phyloP scores from a whole-genome alignment of 2,113 vertebrate species.

The Canis aureus region DNA sequence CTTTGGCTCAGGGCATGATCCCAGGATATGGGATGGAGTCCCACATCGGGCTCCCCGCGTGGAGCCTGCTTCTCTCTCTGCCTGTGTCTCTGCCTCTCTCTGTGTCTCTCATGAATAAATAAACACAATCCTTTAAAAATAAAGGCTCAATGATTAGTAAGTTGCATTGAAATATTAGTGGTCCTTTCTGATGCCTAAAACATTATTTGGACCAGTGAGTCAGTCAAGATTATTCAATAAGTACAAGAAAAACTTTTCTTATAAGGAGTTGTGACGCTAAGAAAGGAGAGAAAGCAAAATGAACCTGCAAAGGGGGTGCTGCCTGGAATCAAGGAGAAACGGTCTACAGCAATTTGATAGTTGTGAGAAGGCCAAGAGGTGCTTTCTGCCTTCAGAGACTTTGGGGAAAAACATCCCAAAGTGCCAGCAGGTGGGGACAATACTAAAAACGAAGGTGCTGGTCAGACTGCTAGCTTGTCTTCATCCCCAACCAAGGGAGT shows the following conservation, averaged over 20 bases:
- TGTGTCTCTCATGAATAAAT: too few relatives aligned
- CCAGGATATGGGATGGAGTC: too few relatives aligned
- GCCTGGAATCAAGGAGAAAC: not conserved
- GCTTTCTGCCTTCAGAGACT: not conserved
- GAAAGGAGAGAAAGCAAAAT: conserved; percentile 17
- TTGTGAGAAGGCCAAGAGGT: not conserved
- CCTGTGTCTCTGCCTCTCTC: too few relatives aligned
- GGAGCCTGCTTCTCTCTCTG: too few relatives aligned
- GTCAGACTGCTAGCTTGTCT: not conserved
- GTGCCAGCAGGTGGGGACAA: conserved; percentile 16
- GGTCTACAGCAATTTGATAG: not conserved
- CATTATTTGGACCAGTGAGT: not conserved
- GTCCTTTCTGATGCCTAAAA: not conserved
- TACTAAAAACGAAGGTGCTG: not conserved
- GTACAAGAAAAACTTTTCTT: conserved; percentile 13
- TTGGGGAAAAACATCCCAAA: not conserved
- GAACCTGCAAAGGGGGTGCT: not conserved
- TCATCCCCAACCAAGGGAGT: not conserved
- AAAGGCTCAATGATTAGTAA: too few relatives aligned
- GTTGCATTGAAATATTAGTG: not conserved
- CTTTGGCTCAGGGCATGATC: too few relatives aligned
- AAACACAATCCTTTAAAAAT: too few relatives aligned
- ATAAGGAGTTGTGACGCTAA: not conserved
- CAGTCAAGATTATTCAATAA: not conserved
- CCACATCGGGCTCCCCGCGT: too few relatives aligned